phyloP scores from a whole-genome alignment of 2,888 invertebrate species.

The Syrista parreyssii region DNA sequence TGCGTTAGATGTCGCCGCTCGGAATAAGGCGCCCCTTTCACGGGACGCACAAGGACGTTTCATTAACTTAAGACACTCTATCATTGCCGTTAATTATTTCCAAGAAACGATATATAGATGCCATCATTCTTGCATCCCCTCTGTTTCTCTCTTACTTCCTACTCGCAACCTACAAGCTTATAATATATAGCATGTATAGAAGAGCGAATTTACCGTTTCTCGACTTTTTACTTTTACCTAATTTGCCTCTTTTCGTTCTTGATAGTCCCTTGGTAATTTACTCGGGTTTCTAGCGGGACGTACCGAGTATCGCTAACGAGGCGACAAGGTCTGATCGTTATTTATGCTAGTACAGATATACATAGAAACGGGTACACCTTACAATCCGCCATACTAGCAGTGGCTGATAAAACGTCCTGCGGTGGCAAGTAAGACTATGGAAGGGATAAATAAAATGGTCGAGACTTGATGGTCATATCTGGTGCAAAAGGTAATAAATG shows the following conservation, averaged over 20 bases:
- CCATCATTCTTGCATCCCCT: neutral
- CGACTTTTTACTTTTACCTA: neutral
- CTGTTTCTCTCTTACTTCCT: neutral
- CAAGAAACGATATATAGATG: constrained; percentile 31
- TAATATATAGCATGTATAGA: constrained; percentile 4
- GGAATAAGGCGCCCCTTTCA: constrained; percentile 40
- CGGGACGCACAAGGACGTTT: constrained; percentile 43
- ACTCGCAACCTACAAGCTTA: constrained; percentile 6
- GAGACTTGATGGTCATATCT: neutral
- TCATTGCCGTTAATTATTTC: constrained; percentile 48
- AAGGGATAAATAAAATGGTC: neutral
- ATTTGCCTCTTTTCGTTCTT: neutral
- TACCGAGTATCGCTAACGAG: neutral
- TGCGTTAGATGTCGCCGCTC: constrained; percentile 51
- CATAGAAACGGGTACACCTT: neutral
- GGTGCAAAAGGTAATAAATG: neutral
- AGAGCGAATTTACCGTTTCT: constrained; percentile 4
- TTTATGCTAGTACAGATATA: neutral
- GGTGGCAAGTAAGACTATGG: neutral
- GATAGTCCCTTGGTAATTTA: constrained; percentile 1
- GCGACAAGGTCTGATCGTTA: neutral
- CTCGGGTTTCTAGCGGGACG: constrained; percentile 11
- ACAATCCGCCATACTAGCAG: neutral
- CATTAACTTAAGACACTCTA: constrained; percentile 50
- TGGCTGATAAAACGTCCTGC: neutral